A percentile compares a stretch with the other conserved stretches of the same genome.
These are phyloP conservation scores for Rhagophthalmus giganteus DNA, from an alignment of 2,888 invertebrate genomes.

Conservation along the genomic window DNA sequence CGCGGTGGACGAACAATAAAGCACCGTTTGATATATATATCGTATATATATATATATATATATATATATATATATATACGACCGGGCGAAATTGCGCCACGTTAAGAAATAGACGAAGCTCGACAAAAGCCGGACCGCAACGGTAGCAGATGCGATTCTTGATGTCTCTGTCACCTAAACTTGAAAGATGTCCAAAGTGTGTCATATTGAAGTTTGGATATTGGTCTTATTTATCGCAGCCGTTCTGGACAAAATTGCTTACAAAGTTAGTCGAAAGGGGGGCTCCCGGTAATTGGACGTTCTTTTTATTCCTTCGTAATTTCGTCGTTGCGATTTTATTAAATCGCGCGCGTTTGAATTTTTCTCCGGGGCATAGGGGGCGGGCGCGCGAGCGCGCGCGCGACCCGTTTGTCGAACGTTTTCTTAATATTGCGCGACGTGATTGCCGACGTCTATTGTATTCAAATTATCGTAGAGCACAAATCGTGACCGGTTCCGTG, in stretches of 20 bases:
- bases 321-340: not conserved
- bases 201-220: slow-evolving; percentile 52
- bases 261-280: slow-evolving; percentile 16
- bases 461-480: slow-evolving; percentile 52
- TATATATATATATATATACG: slow-evolving; percentile 23
- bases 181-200: slow-evolving; percentile 49
- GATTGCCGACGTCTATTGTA: slow-evolving; percentile 54
- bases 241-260: slow-evolving; percentile 20
- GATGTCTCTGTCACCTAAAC: slow-evolving; percentile 53
- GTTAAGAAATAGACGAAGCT: slow-evolving; percentile 17
- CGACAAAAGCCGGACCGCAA: slow-evolving; percentile 34
- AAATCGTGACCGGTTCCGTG: slow-evolving; percentile 52
- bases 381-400: too few species aligned
- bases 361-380: too few species aligned
- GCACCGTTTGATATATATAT: slow-evolving; percentile 32
- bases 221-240: slow-evolving; percentile 29
- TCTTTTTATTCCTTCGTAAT: slow-evolving; percentile 1
- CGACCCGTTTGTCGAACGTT: slow-evolving; percentile 13
- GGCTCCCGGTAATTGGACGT: slow-evolving; percentile 21
- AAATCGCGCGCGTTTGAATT: too few species aligned
- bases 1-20: slow-evolving; percentile 32
- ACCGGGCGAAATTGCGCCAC: slow-evolving; percentile 16
- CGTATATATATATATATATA: slow-evolving; percentile 6
- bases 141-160: slow-evolving; percentile 49
- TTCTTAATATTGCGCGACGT: slow-evolving; percentile 33